Evolutionary conservation across 2,888 invertebrate genomes (phyloP), one percentile per base, ranked within the genome.

Genomic region (Cheilosia impressa): DNA sequence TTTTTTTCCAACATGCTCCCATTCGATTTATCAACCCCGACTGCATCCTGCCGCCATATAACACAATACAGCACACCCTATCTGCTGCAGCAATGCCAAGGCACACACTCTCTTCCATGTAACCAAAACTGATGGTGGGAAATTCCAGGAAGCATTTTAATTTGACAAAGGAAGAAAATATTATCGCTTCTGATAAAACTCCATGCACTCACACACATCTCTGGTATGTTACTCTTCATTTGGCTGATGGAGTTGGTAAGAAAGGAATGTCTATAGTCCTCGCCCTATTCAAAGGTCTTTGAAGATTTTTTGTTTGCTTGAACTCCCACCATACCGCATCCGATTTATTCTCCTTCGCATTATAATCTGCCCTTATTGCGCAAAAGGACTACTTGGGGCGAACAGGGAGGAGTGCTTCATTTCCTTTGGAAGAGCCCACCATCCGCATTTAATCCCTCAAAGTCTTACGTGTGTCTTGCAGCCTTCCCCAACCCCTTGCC

Each of bases 361-460:
- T 85, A 76, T 76, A 81, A 85, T 76, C 76, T 72, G 60, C 68
- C 72, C 81, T 81, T 77, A 81, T 76, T 72, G 81, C 73, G 34
- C 76, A 80, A 84, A 78, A 75, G 73, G 71, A 69, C 52, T 63
- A 58, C 80, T 10, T 50, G 55, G 34, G 22, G 41, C 17, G 10
- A 10, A 19, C 5, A 1, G 41, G 13, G 45, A 66, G 19, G 58
- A 45, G 60, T 80, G 53, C 66, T 66, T 81, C 71, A 85, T 80
- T 81, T 81, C 66, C 66, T 65, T 68, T 31, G n/a, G 68, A 31
- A 71, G 62, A 80, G 38, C 2, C 63, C 19, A 43, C 34, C 50
- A 38, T 50, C 68, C 43, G 53, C 66, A 19, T 47, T 65, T 63
- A 65, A 66, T 76, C 52, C 62, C 63, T 80, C 62, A 27, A 41